A percentile compares a stretch with the other conserved stretches of the same genome.
These are phyloP conservation scores for Orius laevigatus DNA, from an alignment of 1,140 invertebrate species.

Conservation along the genomic window DNA sequence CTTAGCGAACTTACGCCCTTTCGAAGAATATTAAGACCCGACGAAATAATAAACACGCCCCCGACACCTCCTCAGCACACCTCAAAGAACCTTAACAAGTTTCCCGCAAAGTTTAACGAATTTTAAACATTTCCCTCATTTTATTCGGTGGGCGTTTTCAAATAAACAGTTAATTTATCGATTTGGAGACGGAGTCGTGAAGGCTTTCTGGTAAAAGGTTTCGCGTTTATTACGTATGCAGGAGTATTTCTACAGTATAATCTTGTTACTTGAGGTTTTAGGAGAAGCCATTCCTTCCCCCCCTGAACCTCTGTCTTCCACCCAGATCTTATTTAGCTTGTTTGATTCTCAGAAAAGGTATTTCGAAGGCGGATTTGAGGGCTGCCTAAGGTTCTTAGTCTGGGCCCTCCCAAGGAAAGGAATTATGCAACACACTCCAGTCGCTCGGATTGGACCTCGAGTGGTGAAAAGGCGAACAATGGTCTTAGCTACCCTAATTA, in stretches of 20 bases:
- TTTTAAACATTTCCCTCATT: too few species aligned
- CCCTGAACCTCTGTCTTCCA: not conserved
- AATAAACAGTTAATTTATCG: too few species aligned
- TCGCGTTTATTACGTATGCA: constrained; percentile 21
- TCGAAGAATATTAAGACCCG: not conserved
- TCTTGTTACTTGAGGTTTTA: constrained; percentile 20
- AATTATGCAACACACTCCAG: constrained; percentile 9
- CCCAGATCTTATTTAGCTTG: constrained; percentile 19
- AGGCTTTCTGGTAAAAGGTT: constrained; percentile 19
- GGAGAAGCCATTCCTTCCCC: constrained; percentile 19
- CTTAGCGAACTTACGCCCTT: constrained; percentile 1
- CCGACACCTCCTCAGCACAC: not conserved
- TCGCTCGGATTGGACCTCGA: not conserved
- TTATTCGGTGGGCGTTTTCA: too few species aligned
- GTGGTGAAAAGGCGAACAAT: constrained; percentile 3
- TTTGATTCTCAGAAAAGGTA: constrained; percentile 19
- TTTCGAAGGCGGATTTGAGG: constrained; percentile 19
- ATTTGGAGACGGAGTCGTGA: too few species aligned
- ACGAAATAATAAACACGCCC: constrained; percentile 1
- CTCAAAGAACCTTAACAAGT: not conserved
- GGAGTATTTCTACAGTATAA: constrained; percentile 23
- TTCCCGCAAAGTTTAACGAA: not conserved
- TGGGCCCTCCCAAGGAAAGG: not conserved
- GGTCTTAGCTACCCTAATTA: constrained; percentile 9
- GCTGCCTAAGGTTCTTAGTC: constrained; percentile 17